A percentile compares a stretch with the other conserved stretches of the same genome.
Conservation (phyloP, 1,140 invertebrate species). For the Brachionus calyciflorus region DNA sequence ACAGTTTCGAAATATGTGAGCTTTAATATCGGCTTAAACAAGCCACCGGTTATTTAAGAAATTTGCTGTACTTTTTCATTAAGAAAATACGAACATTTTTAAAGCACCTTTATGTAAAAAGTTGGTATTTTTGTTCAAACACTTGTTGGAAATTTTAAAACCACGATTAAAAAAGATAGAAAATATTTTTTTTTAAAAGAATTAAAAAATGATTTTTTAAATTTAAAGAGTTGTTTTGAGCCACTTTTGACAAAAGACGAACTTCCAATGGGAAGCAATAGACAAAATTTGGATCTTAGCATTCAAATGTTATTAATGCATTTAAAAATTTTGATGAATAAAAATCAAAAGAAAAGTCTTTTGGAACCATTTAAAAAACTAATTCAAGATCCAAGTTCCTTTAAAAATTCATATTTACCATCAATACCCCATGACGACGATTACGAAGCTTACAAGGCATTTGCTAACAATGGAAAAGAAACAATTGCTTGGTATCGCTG, state of each 20-base stretch:
- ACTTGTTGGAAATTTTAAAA: no score
- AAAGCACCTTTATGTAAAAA: no score
- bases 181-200: no score
- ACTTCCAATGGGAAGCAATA: background rate
- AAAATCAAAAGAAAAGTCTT: background rate
- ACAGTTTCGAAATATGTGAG: no score
- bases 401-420: constrained; percentile 32
- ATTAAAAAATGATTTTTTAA: background rate
- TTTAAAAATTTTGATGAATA: background rate
- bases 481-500: constrained; percentile 49
- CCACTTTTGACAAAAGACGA: background rate
- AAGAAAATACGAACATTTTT: no score
- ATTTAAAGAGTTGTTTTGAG: background rate
- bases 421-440: constrained; percentile 49
- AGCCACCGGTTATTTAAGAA: no score
- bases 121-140: no score
- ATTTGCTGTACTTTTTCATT: no score
- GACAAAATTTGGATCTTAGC: background rate
- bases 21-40: no score
- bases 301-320: constrained; percentile 31
- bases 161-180: no score
- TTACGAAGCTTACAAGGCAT: constrained; percentile 48
- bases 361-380: background rate
- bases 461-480: constrained; percentile 48
- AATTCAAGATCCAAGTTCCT: background rate